These are phyloP conservation scores for Myrmecophaga tridactyla DNA, from an alignment of 2,113 vertebrate genomes.

Conservation along the genomic window DNA sequence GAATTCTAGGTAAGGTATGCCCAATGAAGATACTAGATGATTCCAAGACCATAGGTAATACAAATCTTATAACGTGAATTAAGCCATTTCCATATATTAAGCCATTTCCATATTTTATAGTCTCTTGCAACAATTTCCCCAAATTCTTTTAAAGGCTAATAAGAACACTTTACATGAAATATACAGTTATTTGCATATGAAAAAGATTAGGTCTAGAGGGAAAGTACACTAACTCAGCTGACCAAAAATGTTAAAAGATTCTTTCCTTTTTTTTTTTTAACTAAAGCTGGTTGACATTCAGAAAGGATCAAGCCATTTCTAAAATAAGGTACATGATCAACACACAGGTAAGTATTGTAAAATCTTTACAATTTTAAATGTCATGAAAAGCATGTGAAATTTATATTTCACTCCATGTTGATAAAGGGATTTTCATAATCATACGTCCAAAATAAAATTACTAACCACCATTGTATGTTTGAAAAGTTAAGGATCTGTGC, in stretches of 20 bases:
- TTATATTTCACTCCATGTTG: slow-evolving; percentile 27
- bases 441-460: slow-evolving; percentile 17
- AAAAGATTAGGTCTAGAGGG: not conserved
- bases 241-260: not conserved
- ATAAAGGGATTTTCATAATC: slow-evolving; percentile 10
- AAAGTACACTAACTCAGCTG: not conserved
- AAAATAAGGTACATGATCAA: not conserved
- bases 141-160: slow-evolving; percentile 37
- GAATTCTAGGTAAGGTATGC: slow-evolving; percentile 31
- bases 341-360: not conserved
- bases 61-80: not conserved
- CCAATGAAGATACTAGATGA: slow-evolving; percentile 8
- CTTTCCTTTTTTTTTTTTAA: not conserved
- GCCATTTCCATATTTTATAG: not conserved
- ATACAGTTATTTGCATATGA: not conserved
- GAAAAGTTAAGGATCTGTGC: slow-evolving; percentile 44
- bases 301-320: not conserved
- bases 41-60: slow-evolving; percentile 26
- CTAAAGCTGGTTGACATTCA: not conserved
- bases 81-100: not conserved
- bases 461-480: not conserved
- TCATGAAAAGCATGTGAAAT: not conserved
- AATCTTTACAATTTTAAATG: not conserved
- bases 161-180: slow-evolving; percentile 17
- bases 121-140: slow-evolving; percentile 4